A percentile compares a stretch with the other conserved stretches of the same genome.
Evolutionary conservation across 2,797 vertebrate species (phyloP).

Genomic region (Peromyscus eremicus): DNA sequence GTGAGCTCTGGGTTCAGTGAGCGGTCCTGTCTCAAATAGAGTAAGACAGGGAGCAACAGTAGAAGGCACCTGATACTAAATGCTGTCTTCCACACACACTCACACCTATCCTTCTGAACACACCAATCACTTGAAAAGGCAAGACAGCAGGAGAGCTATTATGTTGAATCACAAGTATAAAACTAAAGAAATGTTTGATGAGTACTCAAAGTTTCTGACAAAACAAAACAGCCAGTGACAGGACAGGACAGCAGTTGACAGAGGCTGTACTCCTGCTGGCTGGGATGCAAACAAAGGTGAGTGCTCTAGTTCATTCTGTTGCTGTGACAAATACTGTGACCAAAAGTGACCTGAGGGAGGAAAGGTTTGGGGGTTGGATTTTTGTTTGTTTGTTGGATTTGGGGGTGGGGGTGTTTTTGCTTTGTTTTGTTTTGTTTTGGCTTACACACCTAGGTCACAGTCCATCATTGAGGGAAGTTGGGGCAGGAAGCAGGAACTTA

Average conservation of each 20-base stretch:
- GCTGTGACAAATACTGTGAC: neutral
- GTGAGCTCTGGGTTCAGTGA: neutral
- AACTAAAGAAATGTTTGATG: neutral
- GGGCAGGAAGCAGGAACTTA: neutral
- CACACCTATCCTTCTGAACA: neutral
- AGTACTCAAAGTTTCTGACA: neutral
- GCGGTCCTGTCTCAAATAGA: neutral
- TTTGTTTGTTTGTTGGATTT: too few species aligned
- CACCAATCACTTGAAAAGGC: neutral
- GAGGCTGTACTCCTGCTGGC: neutral
- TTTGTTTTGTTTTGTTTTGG: neutral
- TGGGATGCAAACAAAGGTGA: neutral
- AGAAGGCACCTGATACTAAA: neutral
- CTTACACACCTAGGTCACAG: neutral
- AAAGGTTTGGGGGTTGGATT: neutral
- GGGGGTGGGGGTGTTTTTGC: neutral
- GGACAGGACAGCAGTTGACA: neutral
- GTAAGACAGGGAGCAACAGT: neutral
- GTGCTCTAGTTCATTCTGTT: neutral
- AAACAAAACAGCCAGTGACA: neutral
- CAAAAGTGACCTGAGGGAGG: too few species aligned
- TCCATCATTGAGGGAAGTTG: neutral
- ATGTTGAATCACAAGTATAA: neutral
- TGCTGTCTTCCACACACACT: neutral
- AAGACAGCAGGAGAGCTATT: neutral